Conservation (phyloP, 2,888 invertebrate species). For the Macropis europaea region DNA sequence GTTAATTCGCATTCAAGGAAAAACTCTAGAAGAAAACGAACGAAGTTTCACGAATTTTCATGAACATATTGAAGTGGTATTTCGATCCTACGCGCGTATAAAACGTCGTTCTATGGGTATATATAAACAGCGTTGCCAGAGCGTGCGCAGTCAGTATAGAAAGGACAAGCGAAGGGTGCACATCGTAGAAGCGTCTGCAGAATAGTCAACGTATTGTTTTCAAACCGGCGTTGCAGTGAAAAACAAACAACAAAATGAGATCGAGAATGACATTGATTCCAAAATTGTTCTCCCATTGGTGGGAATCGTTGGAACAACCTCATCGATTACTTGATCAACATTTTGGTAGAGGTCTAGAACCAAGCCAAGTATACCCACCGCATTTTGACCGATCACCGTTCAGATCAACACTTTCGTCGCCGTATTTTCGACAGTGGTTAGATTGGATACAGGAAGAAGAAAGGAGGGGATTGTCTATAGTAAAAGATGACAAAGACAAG, state of each 20-base stretch:
- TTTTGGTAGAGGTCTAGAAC: constrained; percentile 67
- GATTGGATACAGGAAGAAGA: constrained; percentile 77
- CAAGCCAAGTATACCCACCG: constrained; percentile 57
- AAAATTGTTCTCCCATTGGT: constrained; percentile 91
- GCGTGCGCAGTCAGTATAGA: constrained; percentile 12
- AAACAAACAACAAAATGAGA: constrained; percentile 12
- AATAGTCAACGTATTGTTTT: background rate
- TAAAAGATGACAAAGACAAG: constrained; percentile 86
- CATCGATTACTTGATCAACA: constrained; percentile 73
- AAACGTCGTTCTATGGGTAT: background rate
- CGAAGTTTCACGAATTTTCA: constrained; percentile 12
- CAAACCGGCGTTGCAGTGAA: background rate
- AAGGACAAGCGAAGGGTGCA: background rate
- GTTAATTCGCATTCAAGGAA: background rate
- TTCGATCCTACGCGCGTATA: background rate
- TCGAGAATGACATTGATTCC: constrained; percentile 89
- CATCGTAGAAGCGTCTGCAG: background rate
- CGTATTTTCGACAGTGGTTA: constrained; percentile 58
- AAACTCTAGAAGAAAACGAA: background rate
- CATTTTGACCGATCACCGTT: constrained; percentile 33
- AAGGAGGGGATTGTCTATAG: constrained; percentile 85
- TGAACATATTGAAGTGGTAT: background rate
- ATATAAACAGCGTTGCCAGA: constrained; percentile 18
- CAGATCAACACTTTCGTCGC: constrained; percentile 54
- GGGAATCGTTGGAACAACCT: constrained; percentile 87